Conservation (phyloP, 2,888 invertebrate genomes). For the Agrotis exclamationis region DNA sequence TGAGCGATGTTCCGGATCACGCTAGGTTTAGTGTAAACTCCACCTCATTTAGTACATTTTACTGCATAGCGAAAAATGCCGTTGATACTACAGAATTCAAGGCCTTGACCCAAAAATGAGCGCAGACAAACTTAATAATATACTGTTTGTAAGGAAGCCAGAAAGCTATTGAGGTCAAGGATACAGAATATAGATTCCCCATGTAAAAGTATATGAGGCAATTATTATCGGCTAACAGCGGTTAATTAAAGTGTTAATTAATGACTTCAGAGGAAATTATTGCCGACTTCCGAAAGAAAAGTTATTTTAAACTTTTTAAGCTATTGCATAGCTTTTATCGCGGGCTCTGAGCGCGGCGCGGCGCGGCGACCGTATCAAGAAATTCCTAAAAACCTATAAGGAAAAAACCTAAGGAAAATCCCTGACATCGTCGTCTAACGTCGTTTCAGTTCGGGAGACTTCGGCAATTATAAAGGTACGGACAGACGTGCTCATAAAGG, state of each 20-base stretch:
- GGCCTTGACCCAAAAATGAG: conserved; percentile 55
- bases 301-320: too few relatives aligned
- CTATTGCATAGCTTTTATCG: too few relatives aligned
- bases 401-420: too few relatives aligned
- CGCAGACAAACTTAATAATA: conserved; percentile 37
- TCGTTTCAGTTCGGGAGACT: too few relatives aligned
- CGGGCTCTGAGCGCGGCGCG: too few relatives aligned
- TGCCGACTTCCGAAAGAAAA: too few relatives aligned
- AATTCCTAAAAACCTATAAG: too few relatives aligned
- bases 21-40: conserved; percentile 13
- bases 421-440: too few relatives aligned
- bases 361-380: too few relatives aligned
- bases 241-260: conserved; percentile 8
- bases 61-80: conserved; percentile 38
- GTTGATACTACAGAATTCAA: conserved; percentile 22
- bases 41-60: conserved; percentile 14
- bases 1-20: conserved; percentile 26
- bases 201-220: conserved; percentile 28
- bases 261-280: conserved; percentile 14
- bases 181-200: conserved; percentile 41
- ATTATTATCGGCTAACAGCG: conserved; percentile 22
- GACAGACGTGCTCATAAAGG: too few relatives aligned
- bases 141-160: conserved; percentile 42
- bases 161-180: conserved; percentile 58
- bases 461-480: too few relatives aligned